Evolutionary conservation across 1,140 invertebrate genomes (phyloP).

Genomic region (Tetragonula clypearis): DNA sequence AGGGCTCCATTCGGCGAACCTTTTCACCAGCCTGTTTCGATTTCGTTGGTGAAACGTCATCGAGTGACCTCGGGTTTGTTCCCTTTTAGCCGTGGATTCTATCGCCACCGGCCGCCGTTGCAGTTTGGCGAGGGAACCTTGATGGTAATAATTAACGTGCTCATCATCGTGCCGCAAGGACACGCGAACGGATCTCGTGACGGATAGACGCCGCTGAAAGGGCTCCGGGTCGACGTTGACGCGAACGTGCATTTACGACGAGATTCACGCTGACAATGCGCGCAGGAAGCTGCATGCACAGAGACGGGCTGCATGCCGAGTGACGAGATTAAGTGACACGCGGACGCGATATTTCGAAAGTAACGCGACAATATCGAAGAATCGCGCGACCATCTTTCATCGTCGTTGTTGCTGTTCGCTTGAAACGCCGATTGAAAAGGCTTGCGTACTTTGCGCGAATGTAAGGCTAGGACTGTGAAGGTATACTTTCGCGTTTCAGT

Average conservation of each 20-base stretch:
- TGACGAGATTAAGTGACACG: conserved; percentile 12
- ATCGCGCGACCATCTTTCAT: neutral
- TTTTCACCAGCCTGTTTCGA: conserved; percentile 23
- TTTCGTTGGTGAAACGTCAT: conserved; percentile 31
- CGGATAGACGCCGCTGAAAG: conserved; percentile 59
- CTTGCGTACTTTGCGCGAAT: neutral
- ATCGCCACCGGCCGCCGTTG: conserved; percentile 20
- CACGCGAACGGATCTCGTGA: conserved; percentile 64
- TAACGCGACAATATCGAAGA: neutral
- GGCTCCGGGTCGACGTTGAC: conserved; percentile 46
- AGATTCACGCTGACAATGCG: conserved; percentile 29
- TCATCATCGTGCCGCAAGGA: conserved; percentile 62
- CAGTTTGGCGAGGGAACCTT: conserved; percentile 33
- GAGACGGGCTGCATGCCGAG: neutral
- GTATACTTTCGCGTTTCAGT: too few relatives aligned
- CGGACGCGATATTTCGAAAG: neutral
- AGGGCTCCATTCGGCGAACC: conserved; percentile 16
- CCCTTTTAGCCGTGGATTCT: conserved; percentile 46
- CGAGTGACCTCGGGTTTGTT: conserved; percentile 58
- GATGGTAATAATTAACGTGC: conserved; percentile 69
- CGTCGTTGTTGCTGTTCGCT: neutral
- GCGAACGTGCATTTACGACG: conserved; percentile 20
- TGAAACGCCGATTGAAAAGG: neutral
- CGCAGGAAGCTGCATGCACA: neutral
- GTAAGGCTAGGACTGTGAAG: too few relatives aligned